These are phyloP conservation scores for Ceratitis capitata DNA, from an alignment of 1,140 invertebrate species.

Conservation along the genomic window DNA sequence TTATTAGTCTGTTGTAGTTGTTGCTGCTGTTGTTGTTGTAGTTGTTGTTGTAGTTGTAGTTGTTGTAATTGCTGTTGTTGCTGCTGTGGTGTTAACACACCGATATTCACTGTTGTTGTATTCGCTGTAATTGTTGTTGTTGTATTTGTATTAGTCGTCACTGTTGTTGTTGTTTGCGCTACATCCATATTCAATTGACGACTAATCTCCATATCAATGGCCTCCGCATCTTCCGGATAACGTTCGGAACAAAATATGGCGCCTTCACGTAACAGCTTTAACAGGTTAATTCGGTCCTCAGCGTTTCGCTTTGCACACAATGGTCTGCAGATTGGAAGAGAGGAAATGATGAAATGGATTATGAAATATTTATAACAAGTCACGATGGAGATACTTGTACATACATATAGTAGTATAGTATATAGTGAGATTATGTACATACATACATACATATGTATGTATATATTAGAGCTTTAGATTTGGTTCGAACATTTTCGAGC, in stretches of 20 bases:
- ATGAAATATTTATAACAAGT: background rate
- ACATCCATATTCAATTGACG: slow-evolving; percentile 56
- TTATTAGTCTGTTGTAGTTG: slow-evolving; percentile 26
- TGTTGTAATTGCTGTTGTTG: background rate
- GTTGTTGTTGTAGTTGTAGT: slow-evolving; percentile 25
- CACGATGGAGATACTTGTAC: background rate
- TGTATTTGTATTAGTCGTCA: slow-evolving; percentile 43
- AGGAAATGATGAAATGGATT: background rate
- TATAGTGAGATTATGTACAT: too few relatives aligned
- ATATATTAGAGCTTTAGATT: too few relatives aligned
- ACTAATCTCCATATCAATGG: slow-evolving; percentile 60
- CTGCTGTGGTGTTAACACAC: background rate
- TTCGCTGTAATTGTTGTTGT: slow-evolving; percentile 36
- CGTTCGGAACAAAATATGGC: slow-evolving; percentile 63
- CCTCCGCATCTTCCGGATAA: slow-evolving; percentile 62
- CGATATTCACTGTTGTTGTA: slow-evolving; percentile 26
- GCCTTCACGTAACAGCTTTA: slow-evolving; percentile 67
- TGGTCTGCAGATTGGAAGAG: slow-evolving; percentile 64
- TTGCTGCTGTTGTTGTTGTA: slow-evolving; percentile 29
- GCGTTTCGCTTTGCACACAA: slow-evolving; percentile 83
- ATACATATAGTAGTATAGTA: too few relatives aligned
- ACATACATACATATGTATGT: too few relatives aligned
- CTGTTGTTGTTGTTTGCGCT: slow-evolving; percentile 47
- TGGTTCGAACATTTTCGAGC: too few relatives aligned
- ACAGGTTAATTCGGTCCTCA: slow-evolving; percentile 82